Evolutionary conservation across 2,888 invertebrate genomes (phyloP).

Genomic region (Tachina grossa): DNA sequence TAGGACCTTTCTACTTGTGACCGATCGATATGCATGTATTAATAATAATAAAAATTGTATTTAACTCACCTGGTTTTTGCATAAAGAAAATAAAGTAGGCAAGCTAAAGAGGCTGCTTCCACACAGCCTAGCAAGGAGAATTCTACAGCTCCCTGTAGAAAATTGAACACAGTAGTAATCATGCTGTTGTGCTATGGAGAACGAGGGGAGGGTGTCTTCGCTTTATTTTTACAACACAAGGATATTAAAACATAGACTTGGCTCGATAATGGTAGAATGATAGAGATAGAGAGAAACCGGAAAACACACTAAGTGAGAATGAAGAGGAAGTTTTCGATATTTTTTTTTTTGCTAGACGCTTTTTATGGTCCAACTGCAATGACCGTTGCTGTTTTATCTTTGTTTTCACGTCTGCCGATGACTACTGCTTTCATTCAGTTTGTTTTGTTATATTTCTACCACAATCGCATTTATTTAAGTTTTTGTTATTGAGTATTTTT

Average conservation of each 20-base stretch:
- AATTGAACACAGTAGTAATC: constrained; percentile 77
- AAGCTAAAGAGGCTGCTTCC: constrained; percentile 80
- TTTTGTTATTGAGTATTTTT: background rate
- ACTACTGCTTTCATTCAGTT: constrained; percentile 22
- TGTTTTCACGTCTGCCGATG: constrained; percentile 18
- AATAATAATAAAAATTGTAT: background rate
- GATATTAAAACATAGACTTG: constrained; percentile 35
- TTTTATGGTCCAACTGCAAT: constrained; percentile 24
- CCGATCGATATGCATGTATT: background rate
- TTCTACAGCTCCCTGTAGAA: constrained; percentile 77
- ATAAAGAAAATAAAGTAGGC: constrained; percentile 81
- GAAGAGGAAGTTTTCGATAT: constrained; percentile 25
- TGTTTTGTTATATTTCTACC: constrained; percentile 36
- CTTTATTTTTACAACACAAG: background rate
- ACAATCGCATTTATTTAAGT: constrained; percentile 11
- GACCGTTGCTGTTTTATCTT: background rate
- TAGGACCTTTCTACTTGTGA: too few relatives aligned
- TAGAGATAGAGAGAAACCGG: background rate
- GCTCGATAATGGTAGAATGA: constrained; percentile 2
- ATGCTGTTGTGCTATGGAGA: constrained; percentile 65
- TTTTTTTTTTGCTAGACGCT: background rate
- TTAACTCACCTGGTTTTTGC: constrained; percentile 81
- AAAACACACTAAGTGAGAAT: background rate
- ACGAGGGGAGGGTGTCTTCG: background rate
- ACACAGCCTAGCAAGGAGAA: constrained; percentile 80